A percentile compares a stretch with the other conserved stretches of the same genome.
Conservation (phyloP, 2,113 vertebrate species). For the human region GRCh38 chr15:71597501-71598000, state of each 20-base stretch:
- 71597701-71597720: not conserved
- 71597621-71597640: not conserved
- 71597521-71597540: constrained; percentile 4
- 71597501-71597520: not conserved
- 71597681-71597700: not conserved
- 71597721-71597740: not conserved
- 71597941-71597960: not conserved
- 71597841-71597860: not conserved
- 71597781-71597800: not conserved
- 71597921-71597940: not conserved
- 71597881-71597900: not conserved
- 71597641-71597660: not conserved
- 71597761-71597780: not conserved
- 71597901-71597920: not conserved
- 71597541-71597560: not conserved
- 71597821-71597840: not conserved
- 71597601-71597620: not conserved
- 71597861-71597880: not conserved
- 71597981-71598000: not conserved
- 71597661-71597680: not conserved
- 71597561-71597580: not conserved
- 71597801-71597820: not conserved
- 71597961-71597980: not conserved
- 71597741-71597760: not conserved
- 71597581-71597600: not conserved